These are phyloP conservation scores for Drosophila grimshawi DNA, from an alignment of 1,140 invertebrate species.

Conservation along the genomic window DNA sequence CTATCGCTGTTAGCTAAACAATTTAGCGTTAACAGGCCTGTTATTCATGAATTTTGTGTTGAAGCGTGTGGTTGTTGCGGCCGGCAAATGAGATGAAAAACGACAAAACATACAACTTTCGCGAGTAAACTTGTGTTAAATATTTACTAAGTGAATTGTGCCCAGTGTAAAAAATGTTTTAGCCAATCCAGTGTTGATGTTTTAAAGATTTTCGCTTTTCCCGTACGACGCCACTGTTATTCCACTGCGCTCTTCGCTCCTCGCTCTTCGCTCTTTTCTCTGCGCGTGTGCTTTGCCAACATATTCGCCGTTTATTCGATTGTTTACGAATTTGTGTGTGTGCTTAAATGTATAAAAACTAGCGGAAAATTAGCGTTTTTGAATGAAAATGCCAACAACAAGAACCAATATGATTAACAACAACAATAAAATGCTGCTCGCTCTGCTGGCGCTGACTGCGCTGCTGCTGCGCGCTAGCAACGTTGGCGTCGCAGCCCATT, in stretches of 20 bases:
- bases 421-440: slow-evolving; percentile 33
- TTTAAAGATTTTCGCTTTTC: slow-evolving; percentile 22
- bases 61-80: slow-evolving; percentile 54
- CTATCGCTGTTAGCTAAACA: slow-evolving; percentile 28
- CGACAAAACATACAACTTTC: slow-evolving; percentile 30
- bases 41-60: slow-evolving; percentile 51
- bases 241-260: slow-evolving; percentile 35
- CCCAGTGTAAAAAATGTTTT: slow-evolving; percentile 23
- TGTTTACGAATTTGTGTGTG: slow-evolving; percentile 77
- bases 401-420: slow-evolving; percentile 39
- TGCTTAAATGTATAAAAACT: slow-evolving; percentile 62
- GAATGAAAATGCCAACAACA: slow-evolving; percentile 53
- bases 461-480: slow-evolving; percentile 52
- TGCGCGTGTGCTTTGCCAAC: slow-evolving; percentile 50
- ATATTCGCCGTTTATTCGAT: slow-evolving; percentile 46
- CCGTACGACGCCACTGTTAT: slow-evolving; percentile 47
- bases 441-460: slow-evolving; percentile 52
- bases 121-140: slow-evolving; percentile 34
- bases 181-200: neutral
- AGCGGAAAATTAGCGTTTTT: slow-evolving; percentile 33
- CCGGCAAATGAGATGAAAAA: slow-evolving; percentile 41
- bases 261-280: slow-evolving; percentile 48
- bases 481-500: slow-evolving; percentile 63
- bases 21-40: slow-evolving; percentile 40
- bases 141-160: slow-evolving; percentile 13